phyloP scores from a whole-genome alignment of 2,888 invertebrate genomes.

The Drosophila formosana region DNA sequence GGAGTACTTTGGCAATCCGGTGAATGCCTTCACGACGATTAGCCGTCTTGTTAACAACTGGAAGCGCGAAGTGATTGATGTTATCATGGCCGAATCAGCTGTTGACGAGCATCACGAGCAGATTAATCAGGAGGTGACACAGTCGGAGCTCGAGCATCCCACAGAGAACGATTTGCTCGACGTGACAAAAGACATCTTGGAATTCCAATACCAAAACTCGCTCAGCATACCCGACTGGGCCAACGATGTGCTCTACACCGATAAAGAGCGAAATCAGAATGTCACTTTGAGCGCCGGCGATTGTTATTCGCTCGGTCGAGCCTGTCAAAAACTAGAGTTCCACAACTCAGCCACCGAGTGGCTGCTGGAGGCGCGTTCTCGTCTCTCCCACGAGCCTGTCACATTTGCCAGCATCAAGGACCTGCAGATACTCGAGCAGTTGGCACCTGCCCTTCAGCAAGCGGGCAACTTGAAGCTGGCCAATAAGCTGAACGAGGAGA shows the following conservation, averaged over 20 bases:
- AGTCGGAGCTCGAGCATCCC: conserved; percentile 22
- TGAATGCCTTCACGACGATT: conserved; percentile 62
- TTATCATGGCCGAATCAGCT: conserved; percentile 18
- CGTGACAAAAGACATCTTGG: conserved; percentile 94
- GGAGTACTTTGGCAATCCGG: conserved; percentile 63
- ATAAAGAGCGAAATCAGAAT: conserved; percentile 86
- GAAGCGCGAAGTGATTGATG: conserved; percentile 56
- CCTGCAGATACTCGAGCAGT: conserved; percentile 49
- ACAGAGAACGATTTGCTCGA: conserved; percentile 94
- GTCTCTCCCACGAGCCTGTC: neutral
- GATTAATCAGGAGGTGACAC: neutral
- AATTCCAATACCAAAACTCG: conserved; percentile 95
- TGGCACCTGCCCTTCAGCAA: conserved; percentile 37
- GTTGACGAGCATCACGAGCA: conserved; percentile 8
- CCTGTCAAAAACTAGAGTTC: conserved; percentile 40
- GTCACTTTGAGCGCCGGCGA: conserved; percentile 63
- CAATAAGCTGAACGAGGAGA: conserved; percentile 56
- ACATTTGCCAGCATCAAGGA: conserved; percentile 41
- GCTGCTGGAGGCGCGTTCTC: conserved; percentile 60
- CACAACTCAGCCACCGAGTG: conserved; percentile 65
- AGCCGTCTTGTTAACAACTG: conserved; percentile 66
- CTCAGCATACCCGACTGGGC: conserved; percentile 93
- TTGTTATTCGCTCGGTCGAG: conserved; percentile 62
- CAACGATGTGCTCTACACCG: conserved; percentile 91
- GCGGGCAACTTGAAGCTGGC: conserved; percentile 67